phyloP scores from a whole-genome alignment of 2,797 vertebrate genomes.

The Silurus aristotelis region DNA sequence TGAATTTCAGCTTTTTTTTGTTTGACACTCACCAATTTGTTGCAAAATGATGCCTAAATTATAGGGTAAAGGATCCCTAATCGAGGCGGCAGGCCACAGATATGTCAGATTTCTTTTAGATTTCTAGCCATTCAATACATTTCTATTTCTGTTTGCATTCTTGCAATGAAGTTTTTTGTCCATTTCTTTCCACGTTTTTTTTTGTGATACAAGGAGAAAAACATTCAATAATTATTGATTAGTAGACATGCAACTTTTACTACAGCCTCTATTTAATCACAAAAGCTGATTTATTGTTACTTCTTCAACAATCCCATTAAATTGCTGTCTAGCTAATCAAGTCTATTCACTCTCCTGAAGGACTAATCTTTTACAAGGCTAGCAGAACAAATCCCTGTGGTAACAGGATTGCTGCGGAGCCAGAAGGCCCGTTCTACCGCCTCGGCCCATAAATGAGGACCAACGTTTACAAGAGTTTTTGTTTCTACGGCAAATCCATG shows the following conservation, averaged over 20 bases:
- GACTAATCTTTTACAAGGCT: constrained; percentile 81
- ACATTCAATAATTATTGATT: constrained; percentile 84
- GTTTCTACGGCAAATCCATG: constrained; percentile 38
- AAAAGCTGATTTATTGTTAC: constrained; percentile 85
- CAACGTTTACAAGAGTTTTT: constrained; percentile 54
- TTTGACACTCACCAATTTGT: neutral
- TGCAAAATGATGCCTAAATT: neutral
- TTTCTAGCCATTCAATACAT: neutral
- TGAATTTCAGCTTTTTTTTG: neutral
- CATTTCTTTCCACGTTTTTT: constrained; percentile 20
- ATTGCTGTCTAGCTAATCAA: constrained; percentile 86
- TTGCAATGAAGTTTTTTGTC: neutral
- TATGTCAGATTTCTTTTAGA: neutral
- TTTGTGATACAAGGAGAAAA: constrained; percentile 69
- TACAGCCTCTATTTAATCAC: constrained; percentile 84
- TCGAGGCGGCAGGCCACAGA: neutral
- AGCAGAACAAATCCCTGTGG: constrained; percentile 74
- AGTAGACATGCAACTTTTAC: constrained; percentile 78
- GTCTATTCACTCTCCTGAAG: constrained; percentile 79
- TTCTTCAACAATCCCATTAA: constrained; percentile 84
- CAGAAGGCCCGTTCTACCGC: constrained; percentile 46
- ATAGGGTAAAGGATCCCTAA: neutral
- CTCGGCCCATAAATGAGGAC: constrained; percentile 59
- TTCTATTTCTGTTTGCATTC: neutral
- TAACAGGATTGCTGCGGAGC: constrained; percentile 77